Evolutionary conservation across 2,888 invertebrate genomes (phyloP).

Genomic region (Orthonevra nobilis): DNA sequence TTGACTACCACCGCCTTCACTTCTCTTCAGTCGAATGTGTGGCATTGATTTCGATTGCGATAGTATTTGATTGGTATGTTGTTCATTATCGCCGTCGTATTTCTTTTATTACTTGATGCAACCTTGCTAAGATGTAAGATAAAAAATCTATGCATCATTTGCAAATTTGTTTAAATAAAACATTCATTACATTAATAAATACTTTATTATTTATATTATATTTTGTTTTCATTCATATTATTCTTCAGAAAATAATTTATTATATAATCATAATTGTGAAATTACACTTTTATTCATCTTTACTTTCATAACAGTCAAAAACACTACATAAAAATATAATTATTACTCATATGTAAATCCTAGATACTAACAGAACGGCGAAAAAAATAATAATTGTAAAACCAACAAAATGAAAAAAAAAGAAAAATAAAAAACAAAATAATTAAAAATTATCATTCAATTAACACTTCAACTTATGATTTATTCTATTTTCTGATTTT

Average conservation of each 20-base stretch:
- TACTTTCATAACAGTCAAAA: slow-evolving; percentile 64
- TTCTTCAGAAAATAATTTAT: slow-evolving; percentile 39
- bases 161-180: too few species aligned
- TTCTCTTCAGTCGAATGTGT: too few species aligned
- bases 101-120: too few species aligned
- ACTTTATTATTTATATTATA: too few species aligned
- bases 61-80: too few species aligned
- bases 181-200: slow-evolving; percentile 60
- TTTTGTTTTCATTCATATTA: slow-evolving; percentile 44
- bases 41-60: too few species aligned
- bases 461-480: slow-evolving; percentile 14
- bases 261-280: slow-evolving; percentile 47
- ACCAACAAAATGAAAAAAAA: slow-evolving; percentile 45
- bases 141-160: neutral
- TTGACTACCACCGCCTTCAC: too few species aligned
- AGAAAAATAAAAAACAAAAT: slow-evolving; percentile 31
- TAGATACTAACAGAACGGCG: slow-evolving; percentile 31
- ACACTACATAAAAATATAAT: slow-evolving; percentile 67
- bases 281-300: slow-evolving; percentile 36
- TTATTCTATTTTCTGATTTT: slow-evolving; percentile 1
- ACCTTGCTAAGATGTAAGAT: neutral
- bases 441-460: neutral
- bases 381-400: slow-evolving; percentile 28
- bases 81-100: too few species aligned
- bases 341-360: slow-evolving; percentile 42